phyloP scores from a whole-genome alignment of 1,140 invertebrate species.

The Lordiphosa stackelbergi region DNA sequence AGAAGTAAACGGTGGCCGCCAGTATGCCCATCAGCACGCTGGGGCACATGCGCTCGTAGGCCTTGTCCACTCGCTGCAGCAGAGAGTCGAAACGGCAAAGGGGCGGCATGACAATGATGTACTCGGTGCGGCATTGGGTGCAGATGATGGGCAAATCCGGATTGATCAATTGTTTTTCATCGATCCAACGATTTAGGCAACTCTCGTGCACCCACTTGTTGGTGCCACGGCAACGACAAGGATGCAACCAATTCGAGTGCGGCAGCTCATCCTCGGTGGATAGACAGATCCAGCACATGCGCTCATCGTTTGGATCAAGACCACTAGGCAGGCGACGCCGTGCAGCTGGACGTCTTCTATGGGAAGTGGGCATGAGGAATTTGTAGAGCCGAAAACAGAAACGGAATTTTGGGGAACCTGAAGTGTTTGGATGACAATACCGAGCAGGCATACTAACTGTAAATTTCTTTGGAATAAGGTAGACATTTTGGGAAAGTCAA shows the following conservation, averaged over 20 bases:
- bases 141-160: conserved; percentile 34
- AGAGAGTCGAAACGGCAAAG: conserved; percentile 34
- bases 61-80: conserved; percentile 30
- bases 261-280: conserved; percentile 35
- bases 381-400: neutral
- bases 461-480: too few relatives aligned
- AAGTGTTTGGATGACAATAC: too few relatives aligned
- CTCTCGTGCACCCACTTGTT: conserved; percentile 61
- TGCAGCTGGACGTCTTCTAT: neutral
- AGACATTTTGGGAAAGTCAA: too few relatives aligned
- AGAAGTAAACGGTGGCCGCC: conserved; percentile 45
- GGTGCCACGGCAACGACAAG: conserved; percentile 57
- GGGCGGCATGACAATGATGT: conserved; percentile 49
- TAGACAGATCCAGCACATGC: conserved; percentile 60
- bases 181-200: conserved; percentile 57
- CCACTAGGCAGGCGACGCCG: conserved; percentile 11
- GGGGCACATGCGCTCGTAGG: conserved; percentile 39
- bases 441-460: too few relatives aligned
- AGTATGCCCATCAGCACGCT: conserved; percentile 46
- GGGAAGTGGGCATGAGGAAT: neutral
- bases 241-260: conserved; percentile 45
- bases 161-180: conserved; percentile 38
- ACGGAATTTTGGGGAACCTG: neutral
- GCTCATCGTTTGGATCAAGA: conserved; percentile 20
- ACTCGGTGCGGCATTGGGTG: conserved; percentile 51